phyloP scores from a whole-genome alignment of 2,888 invertebrate species.

The Brenthis daphne region DNA sequence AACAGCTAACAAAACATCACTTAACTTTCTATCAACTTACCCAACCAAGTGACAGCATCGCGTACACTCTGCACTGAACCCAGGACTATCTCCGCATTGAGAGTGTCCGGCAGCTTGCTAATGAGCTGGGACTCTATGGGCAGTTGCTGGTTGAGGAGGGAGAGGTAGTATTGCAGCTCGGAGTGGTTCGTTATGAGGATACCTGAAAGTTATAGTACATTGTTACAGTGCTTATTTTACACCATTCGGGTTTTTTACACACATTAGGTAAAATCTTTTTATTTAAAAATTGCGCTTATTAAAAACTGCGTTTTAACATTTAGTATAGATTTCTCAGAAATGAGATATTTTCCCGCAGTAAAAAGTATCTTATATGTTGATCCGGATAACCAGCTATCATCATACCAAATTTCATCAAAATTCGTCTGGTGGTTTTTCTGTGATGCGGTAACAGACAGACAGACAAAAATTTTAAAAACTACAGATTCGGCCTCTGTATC shows the following conservation, averaged over 20 bases:
- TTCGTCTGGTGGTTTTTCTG: too few relatives aligned
- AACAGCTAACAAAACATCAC: constrained; percentile 32
- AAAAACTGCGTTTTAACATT: too few relatives aligned
- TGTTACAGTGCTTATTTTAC: not conserved
- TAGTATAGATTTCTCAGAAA: too few relatives aligned
- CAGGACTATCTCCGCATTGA: constrained; percentile 98
- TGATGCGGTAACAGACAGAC: too few relatives aligned
- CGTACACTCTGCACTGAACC: constrained; percentile 94
- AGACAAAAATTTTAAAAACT: too few relatives aligned
- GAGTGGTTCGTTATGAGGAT: constrained; percentile 99
- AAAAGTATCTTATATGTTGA: too few relatives aligned
- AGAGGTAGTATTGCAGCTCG: constrained; percentile 98
- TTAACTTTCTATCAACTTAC: constrained; percentile 52
- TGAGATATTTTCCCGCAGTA: too few relatives aligned
- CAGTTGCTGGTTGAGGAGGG: constrained; percentile 97
- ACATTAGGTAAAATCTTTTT: not conserved
- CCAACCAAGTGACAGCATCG: constrained; percentile 96
- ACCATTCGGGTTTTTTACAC: too few relatives aligned
- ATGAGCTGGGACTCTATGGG: constrained; percentile 99
- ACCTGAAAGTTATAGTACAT: constrained; percentile 63
- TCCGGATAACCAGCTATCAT: too few relatives aligned
- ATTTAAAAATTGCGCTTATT: not conserved
- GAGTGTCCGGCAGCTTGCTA: constrained; percentile 95
- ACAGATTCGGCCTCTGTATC: too few relatives aligned
- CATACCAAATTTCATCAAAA: too few relatives aligned